Conservation (phyloP, 2,113 vertebrate genomes). For the Spea bombifrons region DNA sequence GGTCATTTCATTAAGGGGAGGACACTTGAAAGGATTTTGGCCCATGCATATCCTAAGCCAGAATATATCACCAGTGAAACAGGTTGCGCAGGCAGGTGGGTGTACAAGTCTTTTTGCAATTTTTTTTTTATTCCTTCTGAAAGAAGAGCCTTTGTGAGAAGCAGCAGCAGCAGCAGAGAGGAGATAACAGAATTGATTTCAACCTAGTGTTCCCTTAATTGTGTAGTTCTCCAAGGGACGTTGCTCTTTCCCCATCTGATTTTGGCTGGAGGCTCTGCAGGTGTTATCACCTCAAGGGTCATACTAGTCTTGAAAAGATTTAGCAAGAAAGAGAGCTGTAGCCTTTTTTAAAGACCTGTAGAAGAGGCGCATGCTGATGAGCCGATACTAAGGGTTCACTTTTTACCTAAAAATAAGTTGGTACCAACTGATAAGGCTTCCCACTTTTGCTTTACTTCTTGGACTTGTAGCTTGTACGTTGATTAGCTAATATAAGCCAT, state of each 20-base stretch:
- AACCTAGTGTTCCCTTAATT: conserved; percentile 21
- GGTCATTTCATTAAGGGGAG: not conserved
- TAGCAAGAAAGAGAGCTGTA: conserved; percentile 3
- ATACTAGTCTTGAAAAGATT: conserved; percentile 19
- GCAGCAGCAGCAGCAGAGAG: conserved; percentile 16
- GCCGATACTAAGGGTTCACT: no score
- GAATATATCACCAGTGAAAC: conserved; percentile 13
- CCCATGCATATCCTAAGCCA: conserved; percentile 24
- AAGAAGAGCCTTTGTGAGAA: conserved; percentile 32
- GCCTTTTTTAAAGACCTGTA: conserved; percentile 20
- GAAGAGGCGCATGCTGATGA: not conserved
- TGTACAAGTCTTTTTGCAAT: conserved; percentile 5
- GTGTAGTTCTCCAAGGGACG: conserved; percentile 12
- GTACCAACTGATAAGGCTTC: no score
- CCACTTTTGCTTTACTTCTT: no score
- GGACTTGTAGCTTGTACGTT: no score
- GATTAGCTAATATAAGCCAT: no score
- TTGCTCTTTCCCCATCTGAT: conserved; percentile 15
- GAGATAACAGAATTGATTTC: conserved; percentile 42
- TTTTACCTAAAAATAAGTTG: no score
- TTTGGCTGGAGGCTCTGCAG: conserved; percentile 12
- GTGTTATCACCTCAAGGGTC: conserved; percentile 40
- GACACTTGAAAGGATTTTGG: conserved; percentile 7
- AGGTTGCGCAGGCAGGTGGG: conserved; percentile 6
- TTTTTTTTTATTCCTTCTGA: conserved; percentile 4